phyloP scores from a whole-genome alignment of 2,888 invertebrate genomes.

The Calameuta idolon region DNA sequence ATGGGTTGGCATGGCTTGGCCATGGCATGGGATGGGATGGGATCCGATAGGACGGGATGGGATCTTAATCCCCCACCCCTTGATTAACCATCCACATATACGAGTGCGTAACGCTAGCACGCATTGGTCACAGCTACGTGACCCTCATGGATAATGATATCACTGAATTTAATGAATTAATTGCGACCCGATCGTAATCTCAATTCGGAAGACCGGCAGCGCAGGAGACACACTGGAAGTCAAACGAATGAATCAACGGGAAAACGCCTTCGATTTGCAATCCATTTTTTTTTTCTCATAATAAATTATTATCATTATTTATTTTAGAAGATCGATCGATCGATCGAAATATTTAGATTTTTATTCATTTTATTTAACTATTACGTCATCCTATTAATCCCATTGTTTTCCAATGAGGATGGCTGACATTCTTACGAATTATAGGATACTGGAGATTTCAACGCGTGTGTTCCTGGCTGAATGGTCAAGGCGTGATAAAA shows the following conservation, averaged over 20 bases:
- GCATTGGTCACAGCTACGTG: constrained; percentile 55
- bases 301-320: too few species aligned
- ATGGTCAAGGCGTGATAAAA: constrained; percentile 32
- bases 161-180: constrained; percentile 55
- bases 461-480: constrained; percentile 28
- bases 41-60: constrained; percentile 29
- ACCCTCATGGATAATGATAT: constrained; percentile 37
- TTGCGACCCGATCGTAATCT: constrained; percentile 39
- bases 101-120: constrained; percentile 42
- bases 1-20: constrained; percentile 22
- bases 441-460: too few species aligned
- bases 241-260: too few species aligned
- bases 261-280: too few species aligned
- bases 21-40: constrained; percentile 32
- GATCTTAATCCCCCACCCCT: constrained; percentile 34
- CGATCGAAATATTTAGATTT: too few species aligned
- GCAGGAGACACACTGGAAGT: neutral
- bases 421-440: too few species aligned
- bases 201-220: constrained; percentile 25
- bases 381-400: too few species aligned
- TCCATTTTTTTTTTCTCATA: too few species aligned
- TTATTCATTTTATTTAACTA: too few species aligned
- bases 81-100: constrained; percentile 16
- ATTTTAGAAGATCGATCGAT: too few species aligned
- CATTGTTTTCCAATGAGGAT: too few species aligned